Evolutionary conservation across 30 jellyfish, hydroid and myxozoan species (phyloP).

Genomic region (Nemopilema nomurai): DNA sequence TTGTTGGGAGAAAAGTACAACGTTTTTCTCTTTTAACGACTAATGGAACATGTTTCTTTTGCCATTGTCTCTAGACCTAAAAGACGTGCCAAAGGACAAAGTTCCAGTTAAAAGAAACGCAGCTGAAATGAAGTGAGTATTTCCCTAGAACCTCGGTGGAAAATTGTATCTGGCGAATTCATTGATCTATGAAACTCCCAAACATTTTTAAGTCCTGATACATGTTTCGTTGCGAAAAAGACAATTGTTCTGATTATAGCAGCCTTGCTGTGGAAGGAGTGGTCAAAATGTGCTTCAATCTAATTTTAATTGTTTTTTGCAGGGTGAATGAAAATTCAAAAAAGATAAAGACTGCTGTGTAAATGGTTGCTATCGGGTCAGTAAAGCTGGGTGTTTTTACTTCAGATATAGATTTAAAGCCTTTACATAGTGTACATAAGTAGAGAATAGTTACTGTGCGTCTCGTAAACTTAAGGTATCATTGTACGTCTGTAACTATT

Average conservation of each 20-base stretch:
- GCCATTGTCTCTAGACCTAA: conserved; percentile 59
- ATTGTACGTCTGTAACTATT: neutral
- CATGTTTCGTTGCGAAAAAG: neutral
- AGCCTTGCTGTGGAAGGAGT: neutral
- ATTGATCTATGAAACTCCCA: neutral
- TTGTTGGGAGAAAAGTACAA: too few relatives aligned
- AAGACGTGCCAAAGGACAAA: conserved; percentile 96
- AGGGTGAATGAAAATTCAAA: conserved; percentile 60
- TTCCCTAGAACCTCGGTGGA: neutral
- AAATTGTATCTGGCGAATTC: neutral
- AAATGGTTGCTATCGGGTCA: conserved; percentile 14
- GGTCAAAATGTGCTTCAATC: too few relatives aligned
- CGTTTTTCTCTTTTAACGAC: too few relatives aligned
- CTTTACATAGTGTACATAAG: conserved; percentile 28
- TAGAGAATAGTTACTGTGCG: conserved; percentile 1
- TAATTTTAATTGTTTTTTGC: neutral
- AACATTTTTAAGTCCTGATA: neutral
- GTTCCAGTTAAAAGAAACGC: conserved; percentile 67
- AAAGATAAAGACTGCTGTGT: conserved; percentile 69
- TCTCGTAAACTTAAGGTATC: neutral
- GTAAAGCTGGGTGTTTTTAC: conserved; percentile 62
- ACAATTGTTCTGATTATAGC: too few relatives aligned
- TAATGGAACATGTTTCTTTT: too few relatives aligned
- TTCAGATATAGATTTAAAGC: conserved; percentile 35
- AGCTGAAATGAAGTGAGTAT: conserved; percentile 65